phyloP scores from a whole-genome alignment of 2,113 vertebrate genomes.

The Aviceda subcristata region DNA sequence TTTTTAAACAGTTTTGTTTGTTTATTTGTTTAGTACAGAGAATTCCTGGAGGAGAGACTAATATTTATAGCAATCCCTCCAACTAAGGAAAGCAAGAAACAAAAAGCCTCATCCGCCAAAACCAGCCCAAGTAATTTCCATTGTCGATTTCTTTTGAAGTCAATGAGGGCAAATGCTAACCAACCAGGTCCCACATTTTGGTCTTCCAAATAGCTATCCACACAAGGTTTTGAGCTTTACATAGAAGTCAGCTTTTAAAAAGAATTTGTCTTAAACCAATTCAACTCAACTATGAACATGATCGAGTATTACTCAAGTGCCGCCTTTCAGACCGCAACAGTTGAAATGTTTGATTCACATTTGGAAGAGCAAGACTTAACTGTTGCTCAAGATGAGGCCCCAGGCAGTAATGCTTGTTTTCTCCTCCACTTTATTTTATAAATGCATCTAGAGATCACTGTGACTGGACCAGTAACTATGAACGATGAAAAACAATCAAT shows the following conservation, averaged over 20 bases:
- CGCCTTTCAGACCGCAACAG: background rate
- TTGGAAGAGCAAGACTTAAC: background rate
- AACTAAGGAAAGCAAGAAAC: conserved; percentile 3
- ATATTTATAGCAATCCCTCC: background rate
- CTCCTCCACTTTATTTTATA: background rate
- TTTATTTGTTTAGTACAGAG: conserved; percentile 2
- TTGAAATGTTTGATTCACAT: background rate
- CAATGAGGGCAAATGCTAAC: background rate
- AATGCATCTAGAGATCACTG: background rate
- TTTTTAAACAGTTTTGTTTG: background rate
- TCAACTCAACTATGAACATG: background rate
- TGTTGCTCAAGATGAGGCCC: background rate
- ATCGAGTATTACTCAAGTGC: background rate
- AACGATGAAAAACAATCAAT: background rate
- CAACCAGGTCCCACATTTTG: background rate
- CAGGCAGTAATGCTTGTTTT: background rate
- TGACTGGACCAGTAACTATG: background rate
- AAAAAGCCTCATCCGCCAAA: conserved; percentile 14
- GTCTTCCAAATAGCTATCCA: background rate
- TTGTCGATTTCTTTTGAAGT: conserved; percentile 30
- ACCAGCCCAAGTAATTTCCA: background rate
- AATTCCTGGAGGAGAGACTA: conserved; percentile 3
- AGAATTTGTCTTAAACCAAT: background rate
- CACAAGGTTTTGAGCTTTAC: background rate
- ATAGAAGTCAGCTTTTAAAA: background rate